Evolutionary conservation across 2,113 vertebrate species (phyloP).

Genomic region (Ellobius talpinus): DNA sequence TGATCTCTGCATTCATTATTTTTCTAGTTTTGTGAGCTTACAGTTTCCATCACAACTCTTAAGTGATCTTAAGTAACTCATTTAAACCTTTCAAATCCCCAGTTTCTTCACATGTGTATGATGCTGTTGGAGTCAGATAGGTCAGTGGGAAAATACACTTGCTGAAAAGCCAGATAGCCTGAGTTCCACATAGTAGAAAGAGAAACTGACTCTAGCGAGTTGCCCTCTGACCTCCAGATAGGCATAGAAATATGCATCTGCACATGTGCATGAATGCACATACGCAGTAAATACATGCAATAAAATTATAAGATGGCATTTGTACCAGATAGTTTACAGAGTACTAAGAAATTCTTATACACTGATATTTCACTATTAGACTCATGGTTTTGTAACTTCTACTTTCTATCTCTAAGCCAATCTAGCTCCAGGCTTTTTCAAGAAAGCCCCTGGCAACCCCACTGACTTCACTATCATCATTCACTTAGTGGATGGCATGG

Average conservation of each 20-base stretch:
- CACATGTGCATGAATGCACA: background rate
- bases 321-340: background rate
- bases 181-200: background rate
- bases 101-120: background rate
- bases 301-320: background rate
- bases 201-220: background rate
- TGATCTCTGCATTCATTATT: background rate
- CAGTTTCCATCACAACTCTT: background rate
- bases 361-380: background rate
- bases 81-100: background rate
- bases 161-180: background rate
- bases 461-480: background rate
- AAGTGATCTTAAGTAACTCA: constrained; percentile 4
- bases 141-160: background rate
- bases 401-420: background rate
- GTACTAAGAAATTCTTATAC: background rate
- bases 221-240: background rate
- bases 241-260: too few species aligned
- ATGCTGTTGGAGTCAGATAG: background rate
- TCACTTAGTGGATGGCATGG: background rate
- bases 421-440: background rate
- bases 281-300: background rate
- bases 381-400: background rate
- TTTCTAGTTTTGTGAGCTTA: background rate
- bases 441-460: background rate